Conservation (phyloP, 2,113 vertebrate genomes). For the Anoplopoma fimbria region DNA sequence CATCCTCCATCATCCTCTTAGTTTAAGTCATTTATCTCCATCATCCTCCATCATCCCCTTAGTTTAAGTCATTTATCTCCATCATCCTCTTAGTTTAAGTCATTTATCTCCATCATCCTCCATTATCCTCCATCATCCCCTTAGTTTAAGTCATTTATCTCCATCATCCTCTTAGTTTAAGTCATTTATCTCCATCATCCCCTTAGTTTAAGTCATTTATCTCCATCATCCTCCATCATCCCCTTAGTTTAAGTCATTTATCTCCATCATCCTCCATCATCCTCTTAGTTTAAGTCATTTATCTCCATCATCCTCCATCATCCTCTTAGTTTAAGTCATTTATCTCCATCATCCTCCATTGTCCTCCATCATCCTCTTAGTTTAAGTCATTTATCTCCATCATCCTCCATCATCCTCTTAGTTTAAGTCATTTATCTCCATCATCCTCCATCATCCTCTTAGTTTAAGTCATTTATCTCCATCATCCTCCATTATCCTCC, state of each 20-base stretch:
- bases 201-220: neutral
- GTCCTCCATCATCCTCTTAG: no score
- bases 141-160: no score
- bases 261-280: neutral
- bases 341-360: neutral
- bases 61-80: no score
- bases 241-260: no score
- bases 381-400: neutral
- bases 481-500: no score
- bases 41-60: no score
- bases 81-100: neutral
- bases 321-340: no score
- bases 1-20: neutral
- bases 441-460: neutral
- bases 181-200: neutral
- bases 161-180: no score
- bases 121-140: no score
- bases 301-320: neutral
- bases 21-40: neutral
- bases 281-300: neutral
- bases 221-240: neutral
- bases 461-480: neutral
- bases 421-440: no score
- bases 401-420: no score
- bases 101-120: neutral